These are phyloP conservation scores for Muscicapa striata DNA, from an alignment of 2,797 vertebrate genomes.

Conservation along the genomic window DNA sequence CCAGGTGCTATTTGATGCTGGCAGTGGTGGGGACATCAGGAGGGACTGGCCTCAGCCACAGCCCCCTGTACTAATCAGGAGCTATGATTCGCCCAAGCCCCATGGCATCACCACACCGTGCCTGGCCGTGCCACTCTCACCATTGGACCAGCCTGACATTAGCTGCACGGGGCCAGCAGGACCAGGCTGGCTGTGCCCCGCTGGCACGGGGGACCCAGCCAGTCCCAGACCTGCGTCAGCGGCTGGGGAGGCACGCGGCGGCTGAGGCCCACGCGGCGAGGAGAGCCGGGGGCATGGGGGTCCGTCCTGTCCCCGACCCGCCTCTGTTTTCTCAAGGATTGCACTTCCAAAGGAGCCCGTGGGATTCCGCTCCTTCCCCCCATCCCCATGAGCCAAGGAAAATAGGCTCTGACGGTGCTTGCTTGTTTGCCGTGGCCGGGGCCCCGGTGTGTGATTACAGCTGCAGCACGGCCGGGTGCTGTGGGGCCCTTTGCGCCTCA, in stretches of 20 bases:
- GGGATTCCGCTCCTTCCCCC: conserved; percentile 43
- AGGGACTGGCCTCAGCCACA: not conserved
- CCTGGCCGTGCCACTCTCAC: not conserved
- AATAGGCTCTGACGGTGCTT: conserved; percentile 51
- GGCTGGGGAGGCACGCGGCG: accelerated
- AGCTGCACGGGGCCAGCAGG: not conserved
- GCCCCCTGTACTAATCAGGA: not conserved
- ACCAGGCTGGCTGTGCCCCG: accelerated
- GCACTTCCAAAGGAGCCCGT: conserved; percentile 28
- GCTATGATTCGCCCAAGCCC: not conserved
- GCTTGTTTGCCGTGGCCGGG: conserved; percentile 52
- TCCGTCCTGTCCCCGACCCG: not conserved
- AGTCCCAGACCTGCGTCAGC: not conserved
- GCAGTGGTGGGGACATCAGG: not conserved
- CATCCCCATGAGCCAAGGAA: conserved; percentile 35
- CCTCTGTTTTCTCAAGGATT: conserved; percentile 55
- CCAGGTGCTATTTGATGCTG: not conserved
- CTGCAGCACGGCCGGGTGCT: conserved; percentile 45
- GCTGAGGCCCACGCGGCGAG: not conserved
- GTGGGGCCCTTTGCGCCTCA: not conserved
- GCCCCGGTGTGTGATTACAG: conserved; percentile 49
- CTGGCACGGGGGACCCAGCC: not conserved
- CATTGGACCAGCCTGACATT: not conserved
- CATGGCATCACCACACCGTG: accelerated
- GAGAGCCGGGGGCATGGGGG: not conserved